Conservation (phyloP, 2,888 invertebrate species). For the Beris morrisii region DNA sequence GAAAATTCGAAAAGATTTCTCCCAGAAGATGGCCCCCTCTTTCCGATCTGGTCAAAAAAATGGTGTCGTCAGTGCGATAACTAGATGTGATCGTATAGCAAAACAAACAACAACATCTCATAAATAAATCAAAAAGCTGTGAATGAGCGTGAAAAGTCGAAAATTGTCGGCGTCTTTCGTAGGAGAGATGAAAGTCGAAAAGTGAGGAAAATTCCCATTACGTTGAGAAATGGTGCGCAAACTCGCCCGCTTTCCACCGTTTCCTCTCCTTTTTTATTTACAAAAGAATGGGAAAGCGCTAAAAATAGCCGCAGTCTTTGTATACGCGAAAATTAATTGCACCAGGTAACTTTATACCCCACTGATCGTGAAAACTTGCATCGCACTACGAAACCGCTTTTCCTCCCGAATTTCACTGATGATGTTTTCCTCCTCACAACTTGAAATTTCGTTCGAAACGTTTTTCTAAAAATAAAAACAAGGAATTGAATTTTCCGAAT, state of each 20-base stretch:
- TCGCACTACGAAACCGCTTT: background rate
- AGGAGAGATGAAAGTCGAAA: constrained; percentile 21
- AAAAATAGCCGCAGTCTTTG: background rate
- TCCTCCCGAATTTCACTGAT: constrained; percentile 12
- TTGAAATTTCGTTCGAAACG: background rate
- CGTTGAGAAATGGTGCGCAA: constrained; percentile 9
- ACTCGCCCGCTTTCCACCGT: background rate
- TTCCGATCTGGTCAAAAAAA: too few relatives aligned
- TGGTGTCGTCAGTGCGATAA: too few relatives aligned
- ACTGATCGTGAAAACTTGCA: constrained; percentile 15
- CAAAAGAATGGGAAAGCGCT: too few relatives aligned
- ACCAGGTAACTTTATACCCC: constrained; percentile 28
- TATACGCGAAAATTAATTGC: constrained; percentile 11
- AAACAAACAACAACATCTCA: too few relatives aligned
- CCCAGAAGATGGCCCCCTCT: too few relatives aligned
- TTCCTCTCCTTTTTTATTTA: background rate
- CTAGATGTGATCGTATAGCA: too few relatives aligned
- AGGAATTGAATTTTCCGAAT: constrained; percentile 31
- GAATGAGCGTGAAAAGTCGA: background rate
- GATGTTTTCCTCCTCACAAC: background rate
- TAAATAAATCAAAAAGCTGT: too few relatives aligned
- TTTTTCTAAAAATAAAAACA: constrained; percentile 33
- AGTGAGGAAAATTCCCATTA: constrained; percentile 11
- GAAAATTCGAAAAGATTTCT: too few relatives aligned
- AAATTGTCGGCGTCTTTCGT: constrained; percentile 18